phyloP scores from a whole-genome alignment of 1,140 invertebrate species.

The Saccostrea cuccullata region DNA sequence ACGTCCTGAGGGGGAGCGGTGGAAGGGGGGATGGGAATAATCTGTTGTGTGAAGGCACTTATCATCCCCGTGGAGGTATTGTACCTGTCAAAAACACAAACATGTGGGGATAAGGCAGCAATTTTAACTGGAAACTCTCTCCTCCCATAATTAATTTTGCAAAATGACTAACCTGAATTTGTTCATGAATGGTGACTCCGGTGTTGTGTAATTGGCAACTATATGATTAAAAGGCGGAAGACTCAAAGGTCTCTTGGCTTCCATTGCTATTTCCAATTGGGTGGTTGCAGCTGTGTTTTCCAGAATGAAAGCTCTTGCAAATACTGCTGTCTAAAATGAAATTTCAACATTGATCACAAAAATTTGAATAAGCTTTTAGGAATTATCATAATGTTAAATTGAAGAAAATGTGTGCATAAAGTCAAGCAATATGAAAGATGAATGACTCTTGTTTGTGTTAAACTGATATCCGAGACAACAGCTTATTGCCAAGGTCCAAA shows the following conservation, averaged over 20 bases:
- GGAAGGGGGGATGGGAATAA: conserved; percentile 40
- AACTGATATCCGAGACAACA: too few species aligned
- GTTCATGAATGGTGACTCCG: conserved; percentile 50
- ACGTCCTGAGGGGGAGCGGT: conserved; percentile 2
- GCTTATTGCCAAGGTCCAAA: too few species aligned
- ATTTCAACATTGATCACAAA: neutral
- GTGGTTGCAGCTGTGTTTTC: conserved; percentile 47
- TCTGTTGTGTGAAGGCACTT: conserved; percentile 40
- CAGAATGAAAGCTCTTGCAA: conserved; percentile 51
- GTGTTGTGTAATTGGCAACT: conserved; percentile 51
- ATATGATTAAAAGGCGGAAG: conserved; percentile 47
- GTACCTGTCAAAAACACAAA: conserved; percentile 7
- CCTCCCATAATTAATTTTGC: neutral
- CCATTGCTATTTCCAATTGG: conserved; percentile 50
- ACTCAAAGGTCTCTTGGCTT: conserved; percentile 54
- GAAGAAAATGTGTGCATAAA: neutral
- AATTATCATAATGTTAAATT: neutral
- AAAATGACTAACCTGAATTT: conserved; percentile 51
- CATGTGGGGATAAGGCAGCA: neutral
- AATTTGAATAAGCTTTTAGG: neutral
- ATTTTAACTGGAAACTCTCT: too few species aligned
- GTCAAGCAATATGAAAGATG: too few species aligned
- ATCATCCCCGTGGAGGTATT: conserved; percentile 45
- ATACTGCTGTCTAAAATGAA: conserved; percentile 52
- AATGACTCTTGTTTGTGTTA: too few species aligned